phyloP scores from a whole-genome alignment of 2,113 vertebrate species.

The Microcebus ravelobensis region DNA sequence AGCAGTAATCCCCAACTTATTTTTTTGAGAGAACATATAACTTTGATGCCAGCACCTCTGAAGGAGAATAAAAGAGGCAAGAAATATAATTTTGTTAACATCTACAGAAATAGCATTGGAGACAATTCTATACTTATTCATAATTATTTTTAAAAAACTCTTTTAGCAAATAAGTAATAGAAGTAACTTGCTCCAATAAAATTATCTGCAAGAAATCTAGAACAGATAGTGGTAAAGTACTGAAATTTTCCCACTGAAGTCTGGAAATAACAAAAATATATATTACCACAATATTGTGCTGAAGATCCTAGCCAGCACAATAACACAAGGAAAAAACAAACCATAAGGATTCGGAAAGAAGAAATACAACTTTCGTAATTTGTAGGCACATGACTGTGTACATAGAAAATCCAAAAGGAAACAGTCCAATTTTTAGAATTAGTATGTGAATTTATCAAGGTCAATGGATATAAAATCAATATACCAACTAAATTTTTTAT shows the following conservation, averaged over 20 bases:
- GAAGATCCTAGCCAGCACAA: background rate
- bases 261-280: background rate
- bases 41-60: background rate
- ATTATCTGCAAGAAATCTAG: background rate
- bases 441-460: background rate
- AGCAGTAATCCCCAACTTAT: background rate
- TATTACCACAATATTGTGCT: background rate
- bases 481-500: background rate
- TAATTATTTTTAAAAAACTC: background rate
- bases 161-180: background rate
- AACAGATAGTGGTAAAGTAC: background rate
- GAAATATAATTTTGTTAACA: background rate
- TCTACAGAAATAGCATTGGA: background rate
- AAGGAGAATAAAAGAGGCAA: background rate
- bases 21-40: background rate
- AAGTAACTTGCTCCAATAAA: constrained; percentile 6
- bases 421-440: constrained; percentile 9
- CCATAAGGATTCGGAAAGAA: background rate
- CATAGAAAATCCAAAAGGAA: background rate
- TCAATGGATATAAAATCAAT: constrained; percentile 31
- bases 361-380: background rate
- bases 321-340: background rate
- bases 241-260: background rate
- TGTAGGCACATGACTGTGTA: background rate
- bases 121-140: background rate